Base-by-base conservation (phyloP, 2,797 vertebrate genomes). In the Gymnodraco acuticeps region DNA sequence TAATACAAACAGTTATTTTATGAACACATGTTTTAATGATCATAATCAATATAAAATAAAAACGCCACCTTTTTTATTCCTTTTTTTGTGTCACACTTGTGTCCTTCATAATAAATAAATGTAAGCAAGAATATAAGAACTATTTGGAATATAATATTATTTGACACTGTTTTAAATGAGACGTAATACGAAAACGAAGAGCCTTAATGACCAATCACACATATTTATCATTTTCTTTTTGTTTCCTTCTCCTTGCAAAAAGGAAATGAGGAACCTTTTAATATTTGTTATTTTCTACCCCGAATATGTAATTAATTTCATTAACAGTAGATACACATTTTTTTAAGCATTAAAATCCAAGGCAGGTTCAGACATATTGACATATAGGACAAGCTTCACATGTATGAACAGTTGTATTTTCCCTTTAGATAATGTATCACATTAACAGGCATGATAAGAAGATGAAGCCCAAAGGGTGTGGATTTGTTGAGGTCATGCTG, bases 261-360 rank as follows among this genome's bases (percentile, higher is more conserved):
- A 38, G 1, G 6, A 38, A 38, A 38, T 38, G 33, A 38, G 38
- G 8, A 38, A 38, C 1, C 33, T 38, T 38, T 38, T 38, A 9
- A 38, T 2, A 38, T 38, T 38, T 62, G 8, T 61, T 48, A 13
- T 52, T 59, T 64, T 65, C 13, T 6, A 5, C 0, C 1, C 2
- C 23, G 15, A 73, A 52, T 16, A 11, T 71, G 75, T 67, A 81
- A 23, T 84, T 63, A 53, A 19, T 9, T 27, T 46, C 43, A n/a
- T 66, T 0, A 68, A 78, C 91, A 90, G 78, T 42, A 92, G 92
- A 82, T 84, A 88, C 91, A 15, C 51, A 63, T 85, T 14, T 50
- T 47, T 48, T 8, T 33, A 10, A 0, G 7, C n/a, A 13, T 14
- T 9, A 14, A 48, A 2, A 17, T 27, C 47, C 46, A n/a, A 17